Evolutionary conservation across 2,888 invertebrate genomes (phyloP), one percentile per base, ranked within the genome.

Genomic region (Tyria jacobaeae): DNA sequence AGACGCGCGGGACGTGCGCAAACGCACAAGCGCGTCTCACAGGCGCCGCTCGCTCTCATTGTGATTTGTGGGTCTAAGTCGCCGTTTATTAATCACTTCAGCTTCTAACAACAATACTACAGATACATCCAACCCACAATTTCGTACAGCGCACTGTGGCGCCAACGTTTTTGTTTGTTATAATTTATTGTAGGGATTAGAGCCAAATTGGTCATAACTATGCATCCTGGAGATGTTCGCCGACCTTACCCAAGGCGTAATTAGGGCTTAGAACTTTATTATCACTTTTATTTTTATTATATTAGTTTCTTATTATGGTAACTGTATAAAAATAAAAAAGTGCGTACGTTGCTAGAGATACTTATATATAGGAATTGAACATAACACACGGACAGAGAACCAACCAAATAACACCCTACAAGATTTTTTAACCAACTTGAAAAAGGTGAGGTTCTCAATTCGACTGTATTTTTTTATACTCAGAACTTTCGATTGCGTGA

Each of bases 21-120:
- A 51, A 35, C 27, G 57, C 52, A 48, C 54, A 62, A 60, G 47
- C 44, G 63, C 73, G 61, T 62, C 59, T 51, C 57, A 37, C 74
- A 71, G 73, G 75, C 71, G 68, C 70, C 71, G 64, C 58, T 55
- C 61, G 72, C 74, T 66, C 79, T 80, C 74, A 82, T 82, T 81
- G 79, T 85, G 86, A 87, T 88, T 87, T 87, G 88, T 88, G 84
- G 78, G 77, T 78, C 78, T 76, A 73, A 73, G 71, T 66, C 73
- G 77, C 78, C 75, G 79, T 77, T 80, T 84, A 76, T 79, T 80
- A 82, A 75, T 73, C 76, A 67, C 74, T 44, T 64, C 78, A 73
- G 75, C 73, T 71, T 79, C 75, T 71, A 63, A 65, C 73, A 76
- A 74, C 78, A 70, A 71, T 70, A 75, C 34, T 51, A 37, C 53